A percentile compares a stretch with the other conserved stretches of the same genome.
Conservation (phyloP, 2,888 invertebrate genomes). For the Ectobius pallidus region DNA sequence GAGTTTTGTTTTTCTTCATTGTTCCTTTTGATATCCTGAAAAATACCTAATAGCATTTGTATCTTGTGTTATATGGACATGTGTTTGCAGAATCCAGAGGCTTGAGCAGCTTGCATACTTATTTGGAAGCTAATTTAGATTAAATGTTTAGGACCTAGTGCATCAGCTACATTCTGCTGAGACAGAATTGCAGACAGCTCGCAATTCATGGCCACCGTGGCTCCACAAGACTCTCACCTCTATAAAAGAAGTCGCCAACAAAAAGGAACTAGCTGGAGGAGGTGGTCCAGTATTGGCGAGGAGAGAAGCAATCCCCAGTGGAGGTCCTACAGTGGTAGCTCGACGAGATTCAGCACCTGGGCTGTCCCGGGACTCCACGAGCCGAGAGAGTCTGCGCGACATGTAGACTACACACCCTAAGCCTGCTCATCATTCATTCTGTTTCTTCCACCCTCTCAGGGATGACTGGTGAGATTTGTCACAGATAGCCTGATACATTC, state of each 20-base stretch:
- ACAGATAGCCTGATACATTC: conserved; percentile 7
- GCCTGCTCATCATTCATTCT: background rate
- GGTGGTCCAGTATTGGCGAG: conserved; percentile 3
- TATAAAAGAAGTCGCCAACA: conserved; percentile 57
- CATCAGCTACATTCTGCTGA: conserved; percentile 86
- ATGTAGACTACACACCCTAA: background rate
- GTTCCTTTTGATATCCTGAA: too few relatives aligned
- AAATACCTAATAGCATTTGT: too few relatives aligned
- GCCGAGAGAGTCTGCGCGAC: conserved; percentile 53
- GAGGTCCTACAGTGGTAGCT: background rate
- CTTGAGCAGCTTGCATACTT: too few relatives aligned
- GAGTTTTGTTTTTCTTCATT: too few relatives aligned
- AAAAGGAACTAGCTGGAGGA: conserved; percentile 31
- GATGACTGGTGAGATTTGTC: background rate
- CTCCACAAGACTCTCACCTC: conserved; percentile 86
- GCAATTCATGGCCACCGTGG: conserved; percentile 90
- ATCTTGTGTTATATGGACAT: too few relatives aligned
- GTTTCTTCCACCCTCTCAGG: background rate
- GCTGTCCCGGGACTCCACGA: conserved; percentile 49
- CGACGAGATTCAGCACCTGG: conserved; percentile 42
- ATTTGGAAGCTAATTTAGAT: too few relatives aligned
- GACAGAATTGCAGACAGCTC: conserved; percentile 73
- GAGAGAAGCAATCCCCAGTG: background rate
- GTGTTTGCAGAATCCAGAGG: too few relatives aligned
- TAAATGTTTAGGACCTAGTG: conserved; percentile 82